These are phyloP conservation scores for Phataginus tricuspis DNA, from an alignment of 2,797 vertebrate species.

Conservation along the genomic window DNA sequence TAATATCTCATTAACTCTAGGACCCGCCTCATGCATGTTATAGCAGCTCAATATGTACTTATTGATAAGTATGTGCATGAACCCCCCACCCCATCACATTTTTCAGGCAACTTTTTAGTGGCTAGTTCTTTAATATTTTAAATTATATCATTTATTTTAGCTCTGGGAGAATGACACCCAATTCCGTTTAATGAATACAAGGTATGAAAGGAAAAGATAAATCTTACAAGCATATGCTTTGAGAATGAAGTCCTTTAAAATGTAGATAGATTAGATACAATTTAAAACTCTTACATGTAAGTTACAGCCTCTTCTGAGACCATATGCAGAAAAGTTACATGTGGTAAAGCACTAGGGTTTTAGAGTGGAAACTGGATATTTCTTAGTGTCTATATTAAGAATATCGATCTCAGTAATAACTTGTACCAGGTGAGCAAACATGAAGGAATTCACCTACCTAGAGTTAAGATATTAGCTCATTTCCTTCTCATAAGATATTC, in stretches of 20 bases:
- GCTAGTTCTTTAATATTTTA: constrained; percentile 44
- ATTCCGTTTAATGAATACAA: constrained; percentile 23
- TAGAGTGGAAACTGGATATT: background rate
- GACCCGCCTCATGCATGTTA: background rate
- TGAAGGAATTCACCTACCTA: background rate
- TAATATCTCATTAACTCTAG: background rate
- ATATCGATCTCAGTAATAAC: constrained; percentile 8
- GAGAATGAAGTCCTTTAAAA: constrained; percentile 11
- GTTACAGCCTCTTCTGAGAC: background rate
- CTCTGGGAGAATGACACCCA: background rate
- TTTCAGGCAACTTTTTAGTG: constrained; percentile 15
- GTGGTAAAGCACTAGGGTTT: background rate
- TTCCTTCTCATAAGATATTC: constrained; percentile 10
- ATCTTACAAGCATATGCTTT: background rate
- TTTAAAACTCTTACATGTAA: background rate
- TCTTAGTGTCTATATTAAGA: background rate
- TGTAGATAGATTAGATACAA: background rate
- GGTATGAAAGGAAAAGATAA: constrained; percentile 22
- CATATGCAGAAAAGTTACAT: background rate
- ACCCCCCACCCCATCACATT: background rate
- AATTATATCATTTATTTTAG: constrained; percentile 17
- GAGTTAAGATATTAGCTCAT: constrained; percentile 24
- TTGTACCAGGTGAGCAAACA: background rate
- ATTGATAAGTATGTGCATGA: background rate
- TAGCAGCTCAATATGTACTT: background rate